These are phyloP conservation scores for Antedon mediterranea DNA, from an alignment of 53 echinoderm and acorn worm genomes.

Conservation along the genomic window DNA sequence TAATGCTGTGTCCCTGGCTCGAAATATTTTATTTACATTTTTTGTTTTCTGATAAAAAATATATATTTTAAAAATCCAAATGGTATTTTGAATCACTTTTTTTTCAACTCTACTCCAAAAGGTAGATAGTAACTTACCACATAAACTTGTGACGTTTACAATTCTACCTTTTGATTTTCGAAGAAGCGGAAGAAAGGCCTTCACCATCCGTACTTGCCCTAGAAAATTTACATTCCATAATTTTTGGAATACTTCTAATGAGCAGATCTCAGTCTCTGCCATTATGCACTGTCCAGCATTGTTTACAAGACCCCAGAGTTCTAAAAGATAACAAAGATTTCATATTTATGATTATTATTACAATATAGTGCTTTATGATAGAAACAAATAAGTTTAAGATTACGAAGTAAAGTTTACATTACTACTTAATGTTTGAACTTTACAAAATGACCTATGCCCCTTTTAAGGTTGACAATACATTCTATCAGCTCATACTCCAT, in stretches of 20 bases:
- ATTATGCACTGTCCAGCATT: constrained; percentile 57
- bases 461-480: no score
- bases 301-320: constrained; percentile 86
- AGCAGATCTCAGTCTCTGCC: constrained; percentile 57
- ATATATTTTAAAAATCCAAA: no score
- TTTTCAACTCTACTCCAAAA: no score
- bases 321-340: constrained; percentile 37
- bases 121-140: constrained; percentile 42
- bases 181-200: constrained; percentile 67
- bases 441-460: no score
- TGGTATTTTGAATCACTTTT: no score
- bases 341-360: not conserved
- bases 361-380: not conserved
- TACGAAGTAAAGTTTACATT: not conserved
- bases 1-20: no score
- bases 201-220: constrained; percentile 61
- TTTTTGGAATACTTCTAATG: constrained; percentile 42
- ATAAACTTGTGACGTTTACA: constrained; percentile 61
- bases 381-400: not conserved
- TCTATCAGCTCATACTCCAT: no score
- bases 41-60: no score
- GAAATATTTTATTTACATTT: no score
- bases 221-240: constrained; percentile 65
- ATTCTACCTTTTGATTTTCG: constrained; percentile 70
- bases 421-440: no score